phyloP scores from a whole-genome alignment of 2,113 vertebrate species.

The Festucalex cinctus region DNA sequence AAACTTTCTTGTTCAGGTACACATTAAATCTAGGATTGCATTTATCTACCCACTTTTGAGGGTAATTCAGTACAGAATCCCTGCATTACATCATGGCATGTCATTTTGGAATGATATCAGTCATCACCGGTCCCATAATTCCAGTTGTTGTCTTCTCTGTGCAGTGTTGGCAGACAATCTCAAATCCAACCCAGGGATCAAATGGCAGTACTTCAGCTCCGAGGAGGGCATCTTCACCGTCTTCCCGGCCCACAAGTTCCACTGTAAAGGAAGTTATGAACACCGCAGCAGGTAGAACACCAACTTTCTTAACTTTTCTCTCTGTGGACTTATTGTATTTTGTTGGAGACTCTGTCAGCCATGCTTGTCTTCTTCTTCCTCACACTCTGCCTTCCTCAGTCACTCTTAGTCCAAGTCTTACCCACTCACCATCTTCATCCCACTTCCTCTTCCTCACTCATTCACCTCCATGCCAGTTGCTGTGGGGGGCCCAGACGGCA shows the following conservation, averaged over 20 bases:
- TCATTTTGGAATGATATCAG: not conserved
- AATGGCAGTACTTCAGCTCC: slow-evolving; percentile 99
- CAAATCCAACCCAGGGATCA: slow-evolving; percentile 97
- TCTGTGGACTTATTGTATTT: not conserved
- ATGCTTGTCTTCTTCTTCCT: not conserved
- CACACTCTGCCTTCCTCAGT: not conserved
- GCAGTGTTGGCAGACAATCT: slow-evolving; percentile 96
- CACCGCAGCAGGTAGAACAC: slow-evolving; percentile 89
- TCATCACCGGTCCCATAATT: not conserved
- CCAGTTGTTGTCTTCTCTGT: not conserved
- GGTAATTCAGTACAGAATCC: not conserved
- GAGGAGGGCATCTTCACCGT: slow-evolving; percentile 99
- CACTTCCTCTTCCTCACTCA: slow-evolving; percentile 2
- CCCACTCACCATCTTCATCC: not conserved
- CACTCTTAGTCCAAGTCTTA: too few species aligned
- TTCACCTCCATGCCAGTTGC: slow-evolving; percentile 23
- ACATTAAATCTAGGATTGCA: too few species aligned
- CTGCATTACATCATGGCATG: too few species aligned
- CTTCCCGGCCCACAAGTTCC: slow-evolving; percentile 97
- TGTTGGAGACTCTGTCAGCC: not conserved
- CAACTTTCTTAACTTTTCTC: not conserved
- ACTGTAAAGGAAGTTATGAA: slow-evolving; percentile 92
- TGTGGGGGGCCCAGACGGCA: slow-evolving; percentile 52
- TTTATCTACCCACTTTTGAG: not conserved
- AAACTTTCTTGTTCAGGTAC: not conserved